Base-by-base conservation (phyloP, 2,797 vertebrate genomes). In the Enteromius afrohamiltoni region DNA sequence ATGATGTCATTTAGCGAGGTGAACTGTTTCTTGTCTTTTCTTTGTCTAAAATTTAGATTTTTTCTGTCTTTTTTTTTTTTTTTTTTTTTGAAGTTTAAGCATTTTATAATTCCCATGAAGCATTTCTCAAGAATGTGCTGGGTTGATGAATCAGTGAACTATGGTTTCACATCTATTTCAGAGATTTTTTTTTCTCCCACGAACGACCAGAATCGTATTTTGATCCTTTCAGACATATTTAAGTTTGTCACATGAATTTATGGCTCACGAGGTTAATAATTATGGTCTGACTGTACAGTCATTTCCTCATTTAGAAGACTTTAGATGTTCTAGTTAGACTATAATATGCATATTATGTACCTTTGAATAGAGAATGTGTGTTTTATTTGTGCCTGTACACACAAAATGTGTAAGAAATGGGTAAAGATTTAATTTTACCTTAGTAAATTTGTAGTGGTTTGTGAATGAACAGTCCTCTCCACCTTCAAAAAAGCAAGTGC, bases 1-100 rank as follows among this genome's bases (percentile, higher is more conserved):
- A 81, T 87, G 83, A 87, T 87, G 86, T 83, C 19, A 85, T 78
- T 71, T 83, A n/a, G 64, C 37, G 65, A 29, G 55, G 40, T 49
- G 42, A 80, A 34, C 49, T 64, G 26, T 85, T 73, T 37, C 21
- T 42, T 77, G 81, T 80, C 29, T 65, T 68, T 34, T 47, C 19
- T 60, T 71, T 85, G 84, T 78, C 67, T 49, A 19, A 19, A 42
- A 49, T 26, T 8, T 1, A 64, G 7, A 77, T 6, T 31, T 31
- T 31, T 31, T 31, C 3, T 31, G 2, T 31, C 0, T 14, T 45
- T 42, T 75, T 58, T 58, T 45, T 67, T 58, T 31, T 21, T 76
- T 68, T 34, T 23, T 23, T 29, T 29, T 29, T 29, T 29, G 3
- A 3, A 51, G 10, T 78, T 65, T 6, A 3, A 21, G 53, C 9